Conservation (phyloP, 1,140 invertebrate genomes). For the Drosophila ironensis region DNA sequence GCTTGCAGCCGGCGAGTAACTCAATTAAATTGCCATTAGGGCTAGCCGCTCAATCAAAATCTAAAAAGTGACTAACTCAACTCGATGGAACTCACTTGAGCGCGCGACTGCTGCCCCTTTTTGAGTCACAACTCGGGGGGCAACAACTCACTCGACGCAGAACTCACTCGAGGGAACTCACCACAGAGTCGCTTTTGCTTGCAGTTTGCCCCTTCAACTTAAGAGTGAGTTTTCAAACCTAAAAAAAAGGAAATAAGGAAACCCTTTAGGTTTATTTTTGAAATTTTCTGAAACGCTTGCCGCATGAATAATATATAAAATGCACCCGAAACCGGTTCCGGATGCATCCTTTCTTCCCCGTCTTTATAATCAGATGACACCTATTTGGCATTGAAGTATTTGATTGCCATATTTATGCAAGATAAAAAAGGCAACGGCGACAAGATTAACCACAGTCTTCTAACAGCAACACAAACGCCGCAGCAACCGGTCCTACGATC, state of each 20-base stretch:
- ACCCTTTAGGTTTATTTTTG: not conserved
- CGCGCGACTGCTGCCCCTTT: slow-evolving; percentile 23
- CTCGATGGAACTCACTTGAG: not conserved
- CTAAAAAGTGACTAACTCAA: not conserved
- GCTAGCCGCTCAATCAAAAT: slow-evolving; percentile 35
- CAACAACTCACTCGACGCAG: slow-evolving; percentile 19
- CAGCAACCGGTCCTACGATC: slow-evolving; percentile 30
- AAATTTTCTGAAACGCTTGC: slow-evolving; percentile 28
- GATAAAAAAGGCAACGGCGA: slow-evolving; percentile 78
- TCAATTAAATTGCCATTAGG: slow-evolving; percentile 67
- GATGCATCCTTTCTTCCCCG: slow-evolving; percentile 20
- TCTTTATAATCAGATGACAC: slow-evolving; percentile 60
- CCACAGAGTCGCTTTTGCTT: slow-evolving; percentile 40
- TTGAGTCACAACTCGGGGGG: slow-evolving; percentile 2
- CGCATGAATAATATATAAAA: slow-evolving; percentile 33
- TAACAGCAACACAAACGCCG: slow-evolving; percentile 63
- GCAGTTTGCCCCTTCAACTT: slow-evolving; percentile 16
- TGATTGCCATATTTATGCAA: slow-evolving; percentile 78
- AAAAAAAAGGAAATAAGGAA: not conserved
- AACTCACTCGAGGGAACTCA: slow-evolving; percentile 60
- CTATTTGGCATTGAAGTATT: slow-evolving; percentile 68
- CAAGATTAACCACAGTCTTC: slow-evolving; percentile 78
- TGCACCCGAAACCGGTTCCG: slow-evolving; percentile 25
- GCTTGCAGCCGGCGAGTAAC: slow-evolving; percentile 30
- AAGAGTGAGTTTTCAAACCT: slow-evolving; percentile 32